These are phyloP conservation scores for Myrmophylax atrothorax DNA, from an alignment of 2,113 vertebrate genomes.

Conservation along the genomic window DNA sequence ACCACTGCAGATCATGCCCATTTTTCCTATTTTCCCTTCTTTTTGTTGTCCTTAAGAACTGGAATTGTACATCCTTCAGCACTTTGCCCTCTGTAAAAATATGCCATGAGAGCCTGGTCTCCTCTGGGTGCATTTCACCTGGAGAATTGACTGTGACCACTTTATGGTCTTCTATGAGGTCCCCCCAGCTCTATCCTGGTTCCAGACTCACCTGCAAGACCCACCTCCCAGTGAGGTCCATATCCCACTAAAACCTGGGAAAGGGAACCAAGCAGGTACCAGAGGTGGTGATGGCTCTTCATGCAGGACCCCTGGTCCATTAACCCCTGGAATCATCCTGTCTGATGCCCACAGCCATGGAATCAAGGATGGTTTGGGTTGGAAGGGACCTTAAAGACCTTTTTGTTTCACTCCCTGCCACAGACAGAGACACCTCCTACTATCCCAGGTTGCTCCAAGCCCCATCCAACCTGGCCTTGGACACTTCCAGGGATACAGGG, in stretches of 20 bases:
- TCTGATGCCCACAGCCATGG: not conserved
- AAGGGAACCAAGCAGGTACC: not conserved
- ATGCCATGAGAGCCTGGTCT: not conserved
- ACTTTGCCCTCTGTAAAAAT: not conserved
- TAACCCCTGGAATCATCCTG: not conserved
- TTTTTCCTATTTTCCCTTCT: not conserved
- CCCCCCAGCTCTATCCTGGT: accelerated
- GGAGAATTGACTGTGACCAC: not conserved
- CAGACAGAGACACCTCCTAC: not conserved
- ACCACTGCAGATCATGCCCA: accelerated
- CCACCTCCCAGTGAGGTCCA: not conserved
- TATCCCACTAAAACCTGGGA: not conserved
- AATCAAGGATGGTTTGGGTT: not conserved
- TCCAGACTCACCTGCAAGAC: not conserved
- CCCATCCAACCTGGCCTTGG: accelerated
- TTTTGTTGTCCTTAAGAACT: not conserved
- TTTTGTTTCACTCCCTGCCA: not conserved
- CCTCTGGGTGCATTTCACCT: not conserved
- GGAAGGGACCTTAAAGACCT: not conserved
- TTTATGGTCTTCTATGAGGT: not conserved
- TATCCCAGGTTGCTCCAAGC: accelerated
- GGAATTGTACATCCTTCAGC: not conserved
- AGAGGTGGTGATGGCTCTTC: not conserved
- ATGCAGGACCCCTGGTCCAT: not conserved
- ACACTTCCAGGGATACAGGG: not conserved